These are phyloP conservation scores for Nesogale talazaci DNA, from an alignment of 2,113 vertebrate genomes.

Conservation along the genomic window DNA sequence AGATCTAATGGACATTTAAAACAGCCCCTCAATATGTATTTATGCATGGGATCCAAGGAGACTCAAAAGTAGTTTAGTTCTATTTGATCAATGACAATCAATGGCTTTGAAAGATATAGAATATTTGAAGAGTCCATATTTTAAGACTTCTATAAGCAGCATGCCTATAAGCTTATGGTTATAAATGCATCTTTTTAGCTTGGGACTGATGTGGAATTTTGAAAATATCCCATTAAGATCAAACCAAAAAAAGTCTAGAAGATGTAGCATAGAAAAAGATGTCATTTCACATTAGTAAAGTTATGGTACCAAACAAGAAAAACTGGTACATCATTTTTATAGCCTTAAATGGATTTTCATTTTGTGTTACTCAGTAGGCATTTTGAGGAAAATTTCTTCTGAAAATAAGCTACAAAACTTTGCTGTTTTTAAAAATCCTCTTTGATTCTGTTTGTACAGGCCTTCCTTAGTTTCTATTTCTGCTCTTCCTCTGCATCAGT, in stretches of 20 bases:
- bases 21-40: slow-evolving; percentile 76
- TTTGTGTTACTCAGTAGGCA: slow-evolving; percentile 63
- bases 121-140: slow-evolving; percentile 69
- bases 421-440: slow-evolving; percentile 65
- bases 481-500: slow-evolving; percentile 18
- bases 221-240: slow-evolving; percentile 72
- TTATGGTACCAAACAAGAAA: slow-evolving; percentile 49
- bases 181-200: slow-evolving; percentile 67
- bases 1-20: slow-evolving; percentile 79
- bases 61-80: slow-evolving; percentile 72
- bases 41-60: slow-evolving; percentile 74
- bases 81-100: slow-evolving; percentile 77
- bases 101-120: slow-evolving; percentile 71
- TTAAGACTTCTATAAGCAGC: slow-evolving; percentile 68
- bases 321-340: slow-evolving; percentile 68
- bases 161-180: slow-evolving; percentile 41
- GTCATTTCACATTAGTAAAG: slow-evolving; percentile 68
- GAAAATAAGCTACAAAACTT: slow-evolving; percentile 69
- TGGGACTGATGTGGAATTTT: slow-evolving; percentile 68
- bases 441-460: slow-evolving; percentile 57
- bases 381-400: slow-evolving; percentile 74
- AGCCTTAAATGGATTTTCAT: slow-evolving; percentile 68
- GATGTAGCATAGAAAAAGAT: slow-evolving; percentile 70
- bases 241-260: slow-evolving; percentile 58
- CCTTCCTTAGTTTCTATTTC: slow-evolving; percentile 39